Conservation (phyloP, 2,797 vertebrate genomes). For the Echeneis naucrates region DNA sequence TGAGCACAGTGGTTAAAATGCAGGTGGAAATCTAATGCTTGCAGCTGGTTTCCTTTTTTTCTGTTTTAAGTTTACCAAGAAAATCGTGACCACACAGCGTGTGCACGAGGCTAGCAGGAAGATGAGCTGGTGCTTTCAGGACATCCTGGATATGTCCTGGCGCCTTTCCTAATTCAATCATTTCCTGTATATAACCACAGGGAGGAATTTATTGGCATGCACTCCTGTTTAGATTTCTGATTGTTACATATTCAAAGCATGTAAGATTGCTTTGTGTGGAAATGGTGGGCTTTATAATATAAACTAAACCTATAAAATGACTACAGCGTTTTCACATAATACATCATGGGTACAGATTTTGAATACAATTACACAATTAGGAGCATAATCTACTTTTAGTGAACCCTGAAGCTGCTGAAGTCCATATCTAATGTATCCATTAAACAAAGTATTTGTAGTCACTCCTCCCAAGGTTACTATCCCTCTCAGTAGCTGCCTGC, state of each 20-base stretch:
- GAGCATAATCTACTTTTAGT: conserved; percentile 38
- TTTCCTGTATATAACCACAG: conserved; percentile 12
- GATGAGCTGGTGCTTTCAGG: conserved; percentile 16
- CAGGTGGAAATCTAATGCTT: conserved; percentile 40
- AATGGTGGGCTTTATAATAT: conserved; percentile 8
- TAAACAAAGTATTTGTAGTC: conserved; percentile 74
- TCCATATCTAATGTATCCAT: conserved; percentile 64
- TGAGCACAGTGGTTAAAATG: conserved; percentile 38
- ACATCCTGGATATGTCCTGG: conserved; percentile 12
- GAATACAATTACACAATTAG: conserved; percentile 47
- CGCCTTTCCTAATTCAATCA: not conserved
- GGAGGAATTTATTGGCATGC: conserved; percentile 1
- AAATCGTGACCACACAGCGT: not conserved
- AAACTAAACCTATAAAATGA: conserved; percentile 13
- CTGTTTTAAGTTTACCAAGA: conserved; percentile 24
- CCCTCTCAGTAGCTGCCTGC: conserved; percentile 66
- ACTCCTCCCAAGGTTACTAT: conserved; percentile 80
- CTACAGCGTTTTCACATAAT: conserved; percentile 6
- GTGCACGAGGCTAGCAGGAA: not conserved
- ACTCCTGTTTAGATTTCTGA: not conserved
- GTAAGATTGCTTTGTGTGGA: not conserved
- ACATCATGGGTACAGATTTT: not conserved
- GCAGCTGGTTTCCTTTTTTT: conserved; percentile 42
- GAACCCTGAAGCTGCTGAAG: conserved; percentile 34
- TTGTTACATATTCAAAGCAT: conserved; percentile 13